phyloP scores from a whole-genome alignment of 1,140 invertebrate species.

The Zaprionus africanus region DNA sequence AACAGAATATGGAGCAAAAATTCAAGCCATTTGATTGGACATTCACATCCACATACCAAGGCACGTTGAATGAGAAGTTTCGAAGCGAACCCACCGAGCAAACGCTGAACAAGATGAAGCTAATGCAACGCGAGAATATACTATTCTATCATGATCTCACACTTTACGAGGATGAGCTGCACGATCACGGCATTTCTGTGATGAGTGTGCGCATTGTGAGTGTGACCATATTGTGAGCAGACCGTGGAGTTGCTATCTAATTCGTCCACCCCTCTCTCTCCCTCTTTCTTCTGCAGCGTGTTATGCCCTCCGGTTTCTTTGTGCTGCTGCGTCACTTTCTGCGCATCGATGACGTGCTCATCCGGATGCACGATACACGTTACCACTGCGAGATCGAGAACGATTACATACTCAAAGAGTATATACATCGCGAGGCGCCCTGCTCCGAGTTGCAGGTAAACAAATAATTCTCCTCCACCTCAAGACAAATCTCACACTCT shows the following conservation, averaged over 20 bases:
- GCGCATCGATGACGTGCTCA: slow-evolving; percentile 96
- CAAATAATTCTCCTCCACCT: not conserved
- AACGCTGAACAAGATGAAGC: slow-evolving; percentile 94
- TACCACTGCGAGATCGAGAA: slow-evolving; percentile 93
- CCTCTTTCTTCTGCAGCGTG: slow-evolving; percentile 88
- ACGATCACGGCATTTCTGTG: slow-evolving; percentile 97
- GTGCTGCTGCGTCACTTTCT: slow-evolving; percentile 96
- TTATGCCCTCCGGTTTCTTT: slow-evolving; percentile 97
- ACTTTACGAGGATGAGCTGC: slow-evolving; percentile 99
- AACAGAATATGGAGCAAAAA: slow-evolving; percentile 87
- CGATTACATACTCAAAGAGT: slow-evolving; percentile 91
- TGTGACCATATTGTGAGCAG: slow-evolving; percentile 29
- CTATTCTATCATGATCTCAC: slow-evolving; percentile 97
- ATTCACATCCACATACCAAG: slow-evolving; percentile 96
- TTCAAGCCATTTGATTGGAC: slow-evolving; percentile 99
- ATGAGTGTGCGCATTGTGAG: slow-evolving; percentile 97
- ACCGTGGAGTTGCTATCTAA: not conserved
- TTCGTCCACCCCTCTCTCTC: not conserved
- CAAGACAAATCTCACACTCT: not conserved
- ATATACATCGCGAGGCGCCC: slow-evolving; percentile 89
- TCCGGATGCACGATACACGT: slow-evolving; percentile 96
- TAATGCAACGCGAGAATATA: slow-evolving; percentile 96
- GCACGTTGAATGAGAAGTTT: slow-evolving; percentile 89
- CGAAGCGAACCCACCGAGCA: slow-evolving; percentile 88
- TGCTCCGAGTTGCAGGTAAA: slow-evolving; percentile 59